Conservation (phyloP, 2,888 invertebrate species). For the Portevinia maculata region DNA sequence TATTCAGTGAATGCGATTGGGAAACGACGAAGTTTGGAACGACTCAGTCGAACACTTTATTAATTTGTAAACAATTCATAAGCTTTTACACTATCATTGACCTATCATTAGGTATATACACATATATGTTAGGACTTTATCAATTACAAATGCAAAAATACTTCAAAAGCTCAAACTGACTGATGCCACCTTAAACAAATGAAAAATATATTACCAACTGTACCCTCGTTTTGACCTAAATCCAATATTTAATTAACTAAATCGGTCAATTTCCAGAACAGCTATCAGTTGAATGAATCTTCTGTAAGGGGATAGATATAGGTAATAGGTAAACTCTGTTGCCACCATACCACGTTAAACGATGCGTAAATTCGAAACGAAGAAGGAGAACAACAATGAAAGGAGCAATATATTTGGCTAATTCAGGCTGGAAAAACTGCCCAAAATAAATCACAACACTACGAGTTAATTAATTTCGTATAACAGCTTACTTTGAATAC, state of each 20-base stretch:
- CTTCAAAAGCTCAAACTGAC: not conserved
- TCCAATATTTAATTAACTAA: slow-evolving; percentile 62
- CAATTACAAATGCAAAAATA: slow-evolving; percentile 3
- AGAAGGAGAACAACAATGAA: not conserved
- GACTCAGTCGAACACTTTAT: too few species aligned
- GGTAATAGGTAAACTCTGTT: slow-evolving; percentile 22
- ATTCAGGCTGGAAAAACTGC: slow-evolving; percentile 5
- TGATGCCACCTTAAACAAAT: not conserved
- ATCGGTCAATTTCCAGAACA: slow-evolving; percentile 57
- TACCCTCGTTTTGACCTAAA: slow-evolving; percentile 37
- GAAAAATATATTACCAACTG: not conserved
- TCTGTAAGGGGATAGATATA: slow-evolving; percentile 17
- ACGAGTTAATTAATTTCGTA: slow-evolving; percentile 58
- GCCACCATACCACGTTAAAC: not conserved
- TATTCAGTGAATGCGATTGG: too few species aligned
- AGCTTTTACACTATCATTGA: too few species aligned
- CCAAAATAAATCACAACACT: slow-evolving; percentile 57
- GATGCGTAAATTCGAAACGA: slow-evolving; percentile 1
- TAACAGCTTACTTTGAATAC: not conserved
- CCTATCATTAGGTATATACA: too few species aligned
- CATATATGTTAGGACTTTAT: not conserved
- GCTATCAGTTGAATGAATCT: slow-evolving; percentile 52
- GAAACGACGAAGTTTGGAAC: too few species aligned
- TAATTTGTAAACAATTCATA: too few species aligned
- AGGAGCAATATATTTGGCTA: not conserved